Conservation (phyloP, 2,888 invertebrate species). For the Trachelus iudaicus region DNA sequence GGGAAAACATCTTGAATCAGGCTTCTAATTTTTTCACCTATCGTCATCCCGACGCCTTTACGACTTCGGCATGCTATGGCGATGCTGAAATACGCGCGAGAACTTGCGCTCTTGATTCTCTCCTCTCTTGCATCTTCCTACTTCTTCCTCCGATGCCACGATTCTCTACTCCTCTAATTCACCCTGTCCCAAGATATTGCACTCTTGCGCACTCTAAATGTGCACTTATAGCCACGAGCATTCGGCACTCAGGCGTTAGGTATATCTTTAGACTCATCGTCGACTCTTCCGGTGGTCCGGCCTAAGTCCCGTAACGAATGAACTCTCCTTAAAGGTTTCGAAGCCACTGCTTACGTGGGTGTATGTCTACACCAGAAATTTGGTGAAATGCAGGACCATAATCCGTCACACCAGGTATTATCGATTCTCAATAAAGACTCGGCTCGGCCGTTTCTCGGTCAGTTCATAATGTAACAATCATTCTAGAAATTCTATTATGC, state of each 20-base stretch:
- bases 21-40: slow-evolving; percentile 26
- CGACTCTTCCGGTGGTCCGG: slow-evolving; percentile 27
- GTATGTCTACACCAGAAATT: too few species aligned
- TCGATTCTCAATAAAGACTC: too few species aligned
- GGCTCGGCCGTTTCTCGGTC: too few species aligned
- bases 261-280: neutral
- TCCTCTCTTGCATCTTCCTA: neutral
- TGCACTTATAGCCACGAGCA: neutral
- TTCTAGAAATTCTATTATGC: too few species aligned
- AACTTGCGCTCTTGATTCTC: too few species aligned
- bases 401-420: too few species aligned
- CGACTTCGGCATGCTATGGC: slow-evolving; percentile 17
- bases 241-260: too few species aligned
- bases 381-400: too few species aligned
- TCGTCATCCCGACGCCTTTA: slow-evolving; percentile 11
- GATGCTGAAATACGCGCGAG: neutral
- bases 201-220: neutral
- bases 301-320: slow-evolving; percentile 27
- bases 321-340: neutral
- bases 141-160: neutral
- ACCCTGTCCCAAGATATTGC: neutral
- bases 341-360: neutral
- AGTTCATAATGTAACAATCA: too few species aligned
- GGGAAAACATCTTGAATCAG: slow-evolving; percentile 65
- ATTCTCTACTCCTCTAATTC: neutral